Conservation (phyloP, 2,888 invertebrate species). For the Caradrina kadenii region DNA sequence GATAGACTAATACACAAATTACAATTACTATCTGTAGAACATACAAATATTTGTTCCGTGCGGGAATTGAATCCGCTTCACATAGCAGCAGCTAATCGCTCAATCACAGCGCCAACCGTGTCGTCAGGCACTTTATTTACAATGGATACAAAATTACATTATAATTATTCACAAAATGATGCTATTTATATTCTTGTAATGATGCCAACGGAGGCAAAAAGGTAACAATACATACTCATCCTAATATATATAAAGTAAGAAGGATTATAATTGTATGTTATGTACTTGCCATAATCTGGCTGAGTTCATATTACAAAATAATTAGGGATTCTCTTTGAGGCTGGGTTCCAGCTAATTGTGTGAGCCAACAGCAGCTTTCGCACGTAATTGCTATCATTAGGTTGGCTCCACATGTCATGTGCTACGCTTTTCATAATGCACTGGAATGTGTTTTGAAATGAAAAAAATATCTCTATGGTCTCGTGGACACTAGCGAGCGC, state of each 20-base stretch:
- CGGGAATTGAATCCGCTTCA: too few relatives aligned
- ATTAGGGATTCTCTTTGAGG: slow-evolving; percentile 40
- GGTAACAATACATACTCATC: neutral
- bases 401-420: neutral
- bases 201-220: neutral
- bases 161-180: neutral
- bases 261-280: slow-evolving; percentile 14
- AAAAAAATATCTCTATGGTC: neutral
- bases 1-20: too few relatives aligned
- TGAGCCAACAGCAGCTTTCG: slow-evolving; percentile 1
- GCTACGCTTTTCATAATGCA: neutral
- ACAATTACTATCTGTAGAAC: too few relatives aligned
- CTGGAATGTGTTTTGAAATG: neutral
- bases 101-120: too few relatives aligned
- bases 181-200: neutral
- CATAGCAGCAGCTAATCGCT: too few relatives aligned
- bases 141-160: too few relatives aligned
- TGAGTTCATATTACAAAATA: slow-evolving; percentile 6
- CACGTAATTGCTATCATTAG: slow-evolving; percentile 22
- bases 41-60: too few relatives aligned
- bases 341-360: slow-evolving; percentile 23
- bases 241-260: neutral
- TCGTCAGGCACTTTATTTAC: too few relatives aligned
- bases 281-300: slow-evolving; percentile 4
- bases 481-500: too few relatives aligned